These are phyloP conservation scores for Hemithea aestivaria DNA, from an alignment of 2,888 invertebrate genomes.

Conservation along the genomic window DNA sequence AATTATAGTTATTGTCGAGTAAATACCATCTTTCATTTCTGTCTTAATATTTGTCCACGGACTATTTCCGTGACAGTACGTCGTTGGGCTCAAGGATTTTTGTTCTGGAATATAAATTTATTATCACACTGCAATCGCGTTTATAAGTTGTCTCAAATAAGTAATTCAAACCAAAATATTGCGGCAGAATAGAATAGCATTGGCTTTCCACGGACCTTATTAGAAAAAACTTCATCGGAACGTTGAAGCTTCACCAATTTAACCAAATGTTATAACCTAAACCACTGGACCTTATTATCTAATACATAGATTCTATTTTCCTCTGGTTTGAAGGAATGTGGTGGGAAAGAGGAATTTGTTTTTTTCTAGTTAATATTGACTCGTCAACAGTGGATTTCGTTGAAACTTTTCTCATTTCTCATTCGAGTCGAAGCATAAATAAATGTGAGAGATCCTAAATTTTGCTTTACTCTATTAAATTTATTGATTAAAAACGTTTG, in stretches of 20 bases:
- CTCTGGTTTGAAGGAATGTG: conserved; percentile 3
- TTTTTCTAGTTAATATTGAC: conserved; percentile 73
- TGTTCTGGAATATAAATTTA: too few species aligned
- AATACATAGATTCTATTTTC: conserved; percentile 9
- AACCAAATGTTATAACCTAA: not conserved
- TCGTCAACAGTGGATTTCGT: conserved; percentile 68
- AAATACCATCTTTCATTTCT: too few species aligned
- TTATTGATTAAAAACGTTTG: too few species aligned
- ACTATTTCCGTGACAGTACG: too few species aligned
- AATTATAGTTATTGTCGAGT: too few species aligned
- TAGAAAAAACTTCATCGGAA: conserved; percentile 73
- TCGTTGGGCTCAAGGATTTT: too few species aligned
- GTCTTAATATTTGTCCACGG: too few species aligned
- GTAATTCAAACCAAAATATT: conserved; percentile 5
- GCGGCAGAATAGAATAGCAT: conserved; percentile 34
- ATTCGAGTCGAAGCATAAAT: conserved; percentile 52
- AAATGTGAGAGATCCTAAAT: conserved; percentile 14
- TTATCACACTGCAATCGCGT: not conserved
- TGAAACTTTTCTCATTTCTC: conserved; percentile 75
- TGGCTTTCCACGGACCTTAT: conserved; percentile 43
- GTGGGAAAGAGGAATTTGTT: conserved; percentile 35
- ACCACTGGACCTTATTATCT: not conserved
- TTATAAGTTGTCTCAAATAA: conserved; percentile 13
- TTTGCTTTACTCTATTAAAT: conserved; percentile 12
- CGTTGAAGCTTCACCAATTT: conserved; percentile 34